A percentile compares a stretch with the other conserved stretches of the same genome.
phyloP scores from a whole-genome alignment of 2,113 vertebrate genomes.

The Piliocolobus tephrosceles region DNA sequence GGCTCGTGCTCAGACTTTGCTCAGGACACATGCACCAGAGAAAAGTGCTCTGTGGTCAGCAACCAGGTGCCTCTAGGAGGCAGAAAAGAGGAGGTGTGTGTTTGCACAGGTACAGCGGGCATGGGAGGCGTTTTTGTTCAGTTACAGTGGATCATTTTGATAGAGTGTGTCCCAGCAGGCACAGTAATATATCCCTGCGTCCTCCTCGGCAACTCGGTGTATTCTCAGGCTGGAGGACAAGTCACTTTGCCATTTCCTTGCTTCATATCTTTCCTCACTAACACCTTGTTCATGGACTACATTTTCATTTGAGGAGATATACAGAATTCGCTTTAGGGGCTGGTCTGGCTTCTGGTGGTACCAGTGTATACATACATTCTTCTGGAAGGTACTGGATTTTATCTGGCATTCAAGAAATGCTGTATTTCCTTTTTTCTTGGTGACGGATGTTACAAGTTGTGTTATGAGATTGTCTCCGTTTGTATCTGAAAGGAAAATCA shows the following conservation, averaged over 20 bases:
- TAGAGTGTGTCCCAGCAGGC: conserved; percentile 48
- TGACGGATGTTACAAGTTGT: conserved; percentile 25
- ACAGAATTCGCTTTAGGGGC: conserved; percentile 42
- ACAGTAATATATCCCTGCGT: conserved; percentile 53
- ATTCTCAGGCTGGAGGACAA: background rate
- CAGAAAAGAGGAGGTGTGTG: background rate
- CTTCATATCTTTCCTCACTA: conserved; percentile 32
- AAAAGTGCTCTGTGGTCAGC: background rate
- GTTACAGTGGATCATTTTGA: background rate
- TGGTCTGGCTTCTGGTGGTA: background rate
- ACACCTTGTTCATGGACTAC: conserved; percentile 1
- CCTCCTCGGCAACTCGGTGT: background rate
- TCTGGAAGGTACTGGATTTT: background rate
- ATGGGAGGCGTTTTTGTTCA: conserved; percentile 40
- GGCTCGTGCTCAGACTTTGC: background rate
- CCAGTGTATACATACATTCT: conserved; percentile 4
- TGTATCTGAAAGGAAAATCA: conserved; percentile 25
- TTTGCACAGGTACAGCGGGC: fast-evolving
- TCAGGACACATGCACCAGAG: background rate
- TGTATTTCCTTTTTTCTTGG: conserved; percentile 56
- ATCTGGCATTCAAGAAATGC: conserved; percentile 54
- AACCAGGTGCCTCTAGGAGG: background rate
- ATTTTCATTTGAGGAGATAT: conserved; percentile 62
- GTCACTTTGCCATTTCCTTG: background rate
- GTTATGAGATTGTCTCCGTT: background rate